phyloP scores from a whole-genome alignment of 2,888 invertebrate species.

The Spisula solida region DNA sequence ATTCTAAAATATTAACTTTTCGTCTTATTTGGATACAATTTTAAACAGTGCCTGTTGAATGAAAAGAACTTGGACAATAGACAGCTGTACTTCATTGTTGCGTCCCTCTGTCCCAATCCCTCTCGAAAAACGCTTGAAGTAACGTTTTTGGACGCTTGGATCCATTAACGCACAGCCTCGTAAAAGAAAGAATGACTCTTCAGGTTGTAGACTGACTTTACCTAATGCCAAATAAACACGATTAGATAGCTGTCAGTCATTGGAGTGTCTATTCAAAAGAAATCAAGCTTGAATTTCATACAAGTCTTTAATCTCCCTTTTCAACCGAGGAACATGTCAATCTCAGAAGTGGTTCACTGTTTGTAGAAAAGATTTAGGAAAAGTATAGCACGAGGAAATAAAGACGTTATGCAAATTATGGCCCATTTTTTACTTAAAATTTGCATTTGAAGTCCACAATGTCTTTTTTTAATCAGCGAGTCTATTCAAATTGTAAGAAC shows the following conservation, averaged over 20 bases:
- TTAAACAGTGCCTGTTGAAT: not conserved
- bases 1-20: conserved; percentile 21
- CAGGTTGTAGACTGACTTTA: not conserved
- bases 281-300: conserved; percentile 53
- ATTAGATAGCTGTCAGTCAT: conserved; percentile 32
- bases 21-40: not conserved
- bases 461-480: conserved; percentile 35
- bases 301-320: conserved; percentile 58
- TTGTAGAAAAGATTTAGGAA: conserved; percentile 65
- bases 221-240: not conserved
- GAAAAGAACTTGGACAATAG: not conserved
- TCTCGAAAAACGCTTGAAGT: conserved; percentile 3
- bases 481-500: conserved; percentile 46
- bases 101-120: not conserved
- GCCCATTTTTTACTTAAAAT: conserved; percentile 44
- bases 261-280: conserved; percentile 47
- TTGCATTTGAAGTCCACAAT: conserved; percentile 45
- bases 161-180: not conserved
- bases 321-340: conserved; percentile 54
- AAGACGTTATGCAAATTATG: conserved; percentile 68
- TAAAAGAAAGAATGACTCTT: not conserved
- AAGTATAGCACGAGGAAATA: conserved; percentile 60
- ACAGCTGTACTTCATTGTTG: not conserved
- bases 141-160: not conserved
- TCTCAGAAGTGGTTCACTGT: conserved; percentile 45